Percentiles rank a stretch among this genome's conserved stretches.
Conservation (phyloP, 2,888 invertebrate genomes). For the Trissolcus brochymenae region DNA sequence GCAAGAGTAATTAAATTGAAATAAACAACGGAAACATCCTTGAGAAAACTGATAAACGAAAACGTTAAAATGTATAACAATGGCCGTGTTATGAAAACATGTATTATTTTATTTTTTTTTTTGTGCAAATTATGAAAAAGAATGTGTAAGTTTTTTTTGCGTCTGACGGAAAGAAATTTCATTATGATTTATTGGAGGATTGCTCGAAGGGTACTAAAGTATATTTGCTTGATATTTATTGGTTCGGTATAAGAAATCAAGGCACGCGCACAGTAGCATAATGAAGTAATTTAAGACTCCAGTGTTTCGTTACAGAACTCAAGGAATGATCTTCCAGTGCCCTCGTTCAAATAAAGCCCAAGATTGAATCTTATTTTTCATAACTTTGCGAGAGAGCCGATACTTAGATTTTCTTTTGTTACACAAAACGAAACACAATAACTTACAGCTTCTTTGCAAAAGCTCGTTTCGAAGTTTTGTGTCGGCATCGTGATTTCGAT, state of each 20-base stretch:
- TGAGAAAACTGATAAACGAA: conserved; percentile 18
- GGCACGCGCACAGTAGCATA: conserved; percentile 35
- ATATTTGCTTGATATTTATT: conserved; percentile 20
- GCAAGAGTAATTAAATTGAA: conserved; percentile 13
- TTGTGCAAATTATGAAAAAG: conserved; percentile 1
- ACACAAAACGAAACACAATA: too few species aligned
- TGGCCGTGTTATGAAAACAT: conserved; percentile 20
- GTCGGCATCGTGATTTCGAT: neutral
- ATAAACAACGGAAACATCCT: conserved; percentile 17
- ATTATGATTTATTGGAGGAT: conserved; percentile 27
- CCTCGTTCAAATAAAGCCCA: too few species aligned
- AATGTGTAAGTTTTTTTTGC: conserved; percentile 14
- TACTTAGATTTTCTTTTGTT: too few species aligned
- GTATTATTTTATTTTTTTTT: too few species aligned
- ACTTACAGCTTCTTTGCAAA: neutral
- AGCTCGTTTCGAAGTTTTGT: neutral
- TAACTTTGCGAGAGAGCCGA: too few species aligned
- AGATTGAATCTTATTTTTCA: too few species aligned
- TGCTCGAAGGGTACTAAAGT: conserved; percentile 9
- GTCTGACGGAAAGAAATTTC: neutral
- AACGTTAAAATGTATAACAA: conserved; percentile 25
- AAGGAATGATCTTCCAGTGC: conserved; percentile 14
- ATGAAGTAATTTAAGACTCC: conserved; percentile 25
- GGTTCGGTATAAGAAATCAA: conserved; percentile 25
- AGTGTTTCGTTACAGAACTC: conserved; percentile 5